Evolutionary conservation across 92 coral and sea anemone species (phyloP).

Genomic region (Galaxea fascicularis): DNA sequence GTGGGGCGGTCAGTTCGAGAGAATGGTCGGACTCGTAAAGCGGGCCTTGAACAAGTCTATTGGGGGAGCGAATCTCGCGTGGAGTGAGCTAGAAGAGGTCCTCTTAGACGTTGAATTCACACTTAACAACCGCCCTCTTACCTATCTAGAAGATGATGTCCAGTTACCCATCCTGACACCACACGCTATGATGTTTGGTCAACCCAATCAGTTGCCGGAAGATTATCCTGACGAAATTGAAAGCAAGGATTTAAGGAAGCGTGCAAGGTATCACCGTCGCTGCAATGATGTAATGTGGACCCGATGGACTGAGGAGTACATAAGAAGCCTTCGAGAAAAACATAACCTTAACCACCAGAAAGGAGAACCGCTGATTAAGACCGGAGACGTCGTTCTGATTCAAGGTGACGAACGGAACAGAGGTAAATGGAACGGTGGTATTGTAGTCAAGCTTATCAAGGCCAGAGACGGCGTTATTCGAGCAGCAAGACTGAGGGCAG

Average conservation of each 20-base stretch:
- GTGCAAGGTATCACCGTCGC: constrained; percentile 38
- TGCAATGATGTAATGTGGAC: constrained; percentile 50
- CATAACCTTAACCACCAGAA: constrained; percentile 2
- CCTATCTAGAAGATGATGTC: constrained; percentile 31
- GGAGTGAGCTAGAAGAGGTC: not conserved
- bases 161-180: constrained; percentile 40
- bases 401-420: constrained; percentile 3
- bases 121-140: not conserved
- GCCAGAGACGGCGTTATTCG: constrained; percentile 45
- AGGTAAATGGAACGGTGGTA: constrained; percentile 22
- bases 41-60: constrained; percentile 18
- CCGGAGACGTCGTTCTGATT: not conserved
- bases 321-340: constrained; percentile 18
- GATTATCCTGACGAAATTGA: constrained; percentile 16
- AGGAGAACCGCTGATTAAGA: too few species aligned
- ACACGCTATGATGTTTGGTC: constrained; percentile 24
- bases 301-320: constrained; percentile 34
- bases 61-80: not conserved
- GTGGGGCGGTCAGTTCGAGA: constrained; percentile 16
- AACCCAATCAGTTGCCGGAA: not conserved
- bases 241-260: constrained; percentile 37
- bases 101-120: not conserved
- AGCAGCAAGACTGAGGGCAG: constrained; percentile 59
- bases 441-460: constrained; percentile 53
- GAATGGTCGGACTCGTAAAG: not conserved